These are phyloP conservation scores for Rhombomys opimus DNA, from an alignment of 2,113 vertebrate species.

Conservation along the genomic window DNA sequence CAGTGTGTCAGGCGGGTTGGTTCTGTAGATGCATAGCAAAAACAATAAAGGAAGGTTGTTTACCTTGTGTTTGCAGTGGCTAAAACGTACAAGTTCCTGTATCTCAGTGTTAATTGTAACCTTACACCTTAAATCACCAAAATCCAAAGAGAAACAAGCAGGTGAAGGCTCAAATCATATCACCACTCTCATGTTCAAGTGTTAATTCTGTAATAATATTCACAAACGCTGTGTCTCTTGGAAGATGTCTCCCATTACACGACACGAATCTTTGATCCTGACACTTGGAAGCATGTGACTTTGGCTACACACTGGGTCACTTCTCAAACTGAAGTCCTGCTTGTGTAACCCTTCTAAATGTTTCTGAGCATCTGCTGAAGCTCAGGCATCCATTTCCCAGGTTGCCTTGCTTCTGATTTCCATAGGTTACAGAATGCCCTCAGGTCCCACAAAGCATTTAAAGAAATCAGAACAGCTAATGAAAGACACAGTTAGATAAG, in stretches of 20 bases:
- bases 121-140: slow-evolving; percentile 18
- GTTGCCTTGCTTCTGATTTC: slow-evolving; percentile 75
- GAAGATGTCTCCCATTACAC: not conserved
- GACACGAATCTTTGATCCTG: not conserved
- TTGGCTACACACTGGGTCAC: not conserved
- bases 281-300: not conserved
- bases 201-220: not conserved
- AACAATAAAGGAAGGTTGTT: not conserved
- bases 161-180: not conserved
- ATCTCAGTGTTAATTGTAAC: not conserved
- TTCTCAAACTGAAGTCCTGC: slow-evolving; percentile 22
- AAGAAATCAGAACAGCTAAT: slow-evolving; percentile 82
- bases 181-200: slow-evolving; percentile 6
- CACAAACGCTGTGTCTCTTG: slow-evolving; percentile 13
- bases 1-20: not conserved
- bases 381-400: slow-evolving; percentile 3
- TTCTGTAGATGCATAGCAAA: not conserved
- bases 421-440: slow-evolving; percentile 71
- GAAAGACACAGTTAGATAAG: slow-evolving; percentile 82
- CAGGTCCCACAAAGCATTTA: slow-evolving; percentile 63
- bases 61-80: not conserved
- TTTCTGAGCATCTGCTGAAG: not conserved
- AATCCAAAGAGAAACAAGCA: not conserved
- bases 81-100: not conserved
- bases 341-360: not conserved